A percentile compares a stretch with the other conserved stretches of the same genome.
These are phyloP conservation scores for Copidosoma floridanum DNA, from an alignment of 1,140 invertebrate species.

Conservation along the genomic window DNA sequence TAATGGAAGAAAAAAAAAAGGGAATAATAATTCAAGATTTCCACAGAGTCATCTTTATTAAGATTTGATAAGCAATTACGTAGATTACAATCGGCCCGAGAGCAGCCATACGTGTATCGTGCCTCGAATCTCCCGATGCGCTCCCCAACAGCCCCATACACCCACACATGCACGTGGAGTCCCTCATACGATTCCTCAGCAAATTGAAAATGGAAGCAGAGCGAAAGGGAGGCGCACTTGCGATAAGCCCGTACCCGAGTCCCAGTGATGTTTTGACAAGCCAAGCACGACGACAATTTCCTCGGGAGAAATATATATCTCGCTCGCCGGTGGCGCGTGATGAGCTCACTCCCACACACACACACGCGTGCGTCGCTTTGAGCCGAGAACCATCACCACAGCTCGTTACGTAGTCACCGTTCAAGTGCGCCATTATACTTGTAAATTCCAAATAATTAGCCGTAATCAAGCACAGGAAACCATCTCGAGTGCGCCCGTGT, in stretches of 20 bases:
- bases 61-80: constrained; percentile 23
- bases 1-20: background rate
- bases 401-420: constrained; percentile 49
- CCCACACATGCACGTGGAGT: background rate
- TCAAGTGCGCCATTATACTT: constrained; percentile 54
- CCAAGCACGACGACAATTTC: constrained; percentile 32
- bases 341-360: background rate
- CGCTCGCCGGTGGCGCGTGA: constrained; percentile 6
- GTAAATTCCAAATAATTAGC: constrained; percentile 56
- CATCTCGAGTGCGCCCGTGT: constrained; percentile 37
- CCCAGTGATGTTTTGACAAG: constrained; percentile 25
- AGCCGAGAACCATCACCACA: too few relatives aligned
- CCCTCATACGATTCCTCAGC: background rate
- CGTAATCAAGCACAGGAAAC: constrained; percentile 56
- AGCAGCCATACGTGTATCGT: background rate
- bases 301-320: background rate
- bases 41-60: constrained; percentile 18
- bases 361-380: background rate
- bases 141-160: background rate
- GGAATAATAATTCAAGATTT: background rate
- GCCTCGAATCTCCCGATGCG: background rate
- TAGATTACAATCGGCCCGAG: constrained; percentile 15
- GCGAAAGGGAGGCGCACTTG: background rate
- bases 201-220: constrained; percentile 23
- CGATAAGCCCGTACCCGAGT: too few relatives aligned